A percentile compares a stretch with the other conserved stretches of the same genome.
These are phyloP conservation scores for Patella caerulea DNA, from an alignment of 2,888 invertebrate species.

Conservation along the genomic window DNA sequence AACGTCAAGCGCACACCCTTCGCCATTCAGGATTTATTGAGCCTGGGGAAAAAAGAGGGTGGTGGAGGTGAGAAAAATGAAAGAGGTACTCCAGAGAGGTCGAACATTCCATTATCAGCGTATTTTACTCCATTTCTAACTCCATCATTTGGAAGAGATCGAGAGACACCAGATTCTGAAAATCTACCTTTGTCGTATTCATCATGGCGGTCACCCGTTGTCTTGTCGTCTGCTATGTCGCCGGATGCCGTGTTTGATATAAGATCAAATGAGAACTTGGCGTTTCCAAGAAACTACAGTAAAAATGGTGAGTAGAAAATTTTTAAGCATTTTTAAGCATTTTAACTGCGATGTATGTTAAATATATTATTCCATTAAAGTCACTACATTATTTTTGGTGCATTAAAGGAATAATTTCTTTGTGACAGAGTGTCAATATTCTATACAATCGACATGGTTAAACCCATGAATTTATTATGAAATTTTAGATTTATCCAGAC, in stretches of 20 bases:
- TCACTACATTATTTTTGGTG: too few species aligned
- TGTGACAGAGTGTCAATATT: too few species aligned
- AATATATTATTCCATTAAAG: too few species aligned
- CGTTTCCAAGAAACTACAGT: conserved; percentile 1
- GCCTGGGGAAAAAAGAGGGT: conserved; percentile 2
- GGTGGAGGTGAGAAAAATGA: not conserved
- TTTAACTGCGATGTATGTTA: too few species aligned
- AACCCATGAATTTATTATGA: too few species aligned
- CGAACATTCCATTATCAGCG: not conserved
- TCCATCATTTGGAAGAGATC: not conserved
- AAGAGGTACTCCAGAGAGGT: not conserved
- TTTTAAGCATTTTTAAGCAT: too few species aligned
- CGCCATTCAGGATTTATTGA: conserved; percentile 4
- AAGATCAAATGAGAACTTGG: not conserved
- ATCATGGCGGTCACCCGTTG: not conserved
- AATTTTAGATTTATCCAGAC: too few species aligned
- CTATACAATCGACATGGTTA: too few species aligned
- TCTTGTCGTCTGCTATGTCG: not conserved
- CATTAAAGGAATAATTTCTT: too few species aligned
- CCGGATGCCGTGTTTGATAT: not conserved
- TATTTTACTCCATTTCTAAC: not conserved
- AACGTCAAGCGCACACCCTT: not conserved
- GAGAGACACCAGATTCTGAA: not conserved
- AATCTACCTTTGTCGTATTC: not conserved
- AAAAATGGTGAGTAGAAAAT: not conserved